Base-by-base conservation (phyloP, 2,797 vertebrate species). In the Anabacerthia variegaticeps region DNA sequence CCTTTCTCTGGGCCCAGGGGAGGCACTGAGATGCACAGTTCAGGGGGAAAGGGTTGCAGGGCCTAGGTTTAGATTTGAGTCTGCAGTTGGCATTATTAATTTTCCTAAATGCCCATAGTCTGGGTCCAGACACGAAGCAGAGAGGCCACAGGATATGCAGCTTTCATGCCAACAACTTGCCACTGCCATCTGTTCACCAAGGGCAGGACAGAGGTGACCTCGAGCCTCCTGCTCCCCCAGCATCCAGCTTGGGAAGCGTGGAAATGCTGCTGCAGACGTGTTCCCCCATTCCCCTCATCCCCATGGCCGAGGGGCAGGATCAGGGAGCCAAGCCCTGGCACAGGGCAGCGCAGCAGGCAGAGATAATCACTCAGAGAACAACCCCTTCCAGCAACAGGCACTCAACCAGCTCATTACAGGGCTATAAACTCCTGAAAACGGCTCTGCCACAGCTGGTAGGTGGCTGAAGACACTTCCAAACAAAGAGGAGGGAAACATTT, bases 371-470 rank as follows among this genome's bases (percentile, higher is more conserved):
- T 16, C 63, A 8, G 17, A 39, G 51, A 69, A 43, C 22, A 63
- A 3, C 16, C 55, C 72, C 80, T 88, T 67, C 92, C 81, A 92
- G 87, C 93, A 58, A 52, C 48, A 59, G 78, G 80, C 85, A 71
- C 44, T 91, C 66, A 26, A 84, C 16, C 36, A 56, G 88, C 77
- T 94, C 89, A 16, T 95, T 59, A 18, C 76, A 41, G 93, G 80
- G 56, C 89, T 62, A 46, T 71, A 46, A 85, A 67, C 77, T 43
- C 16, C 72, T 27, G 32, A 10, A 82, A 88, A 85, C 1, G 24
- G 81, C 88, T 69, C 77, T 88, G 87, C 85, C 80, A 61, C 92
- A 92, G 95, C 95, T 95, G 87, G 41, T 43, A 0, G 4, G 7
- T 44, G 81, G 75, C 66, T 85, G 92, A 88, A 55, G 89, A 52